A percentile compares a stretch with the other conserved stretches of the same genome.
Evolutionary conservation across 2,888 invertebrate genomes (phyloP).

Genomic region (Congeria kusceri): DNA sequence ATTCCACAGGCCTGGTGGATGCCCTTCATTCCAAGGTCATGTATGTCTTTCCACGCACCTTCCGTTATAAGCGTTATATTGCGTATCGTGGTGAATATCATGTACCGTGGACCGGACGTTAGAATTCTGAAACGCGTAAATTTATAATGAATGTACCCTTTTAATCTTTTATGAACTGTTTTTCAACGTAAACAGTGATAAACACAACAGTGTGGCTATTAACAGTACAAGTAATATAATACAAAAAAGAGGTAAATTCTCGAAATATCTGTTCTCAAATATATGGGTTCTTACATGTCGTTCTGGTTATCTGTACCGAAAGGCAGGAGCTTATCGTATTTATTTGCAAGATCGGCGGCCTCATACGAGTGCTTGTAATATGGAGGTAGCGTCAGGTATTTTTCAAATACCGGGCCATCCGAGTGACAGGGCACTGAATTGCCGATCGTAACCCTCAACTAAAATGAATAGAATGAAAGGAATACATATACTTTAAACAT

Average conservation of each 20-base stretch:
- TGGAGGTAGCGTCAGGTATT: constrained; percentile 26
- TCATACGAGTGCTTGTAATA: constrained; percentile 36
- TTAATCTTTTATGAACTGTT: too few relatives aligned
- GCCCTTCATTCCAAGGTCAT: constrained; percentile 41
- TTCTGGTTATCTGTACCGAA: constrained; percentile 16
- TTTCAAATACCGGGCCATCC: constrained; percentile 33
- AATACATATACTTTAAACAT: too few relatives aligned
- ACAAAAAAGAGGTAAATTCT: too few relatives aligned
- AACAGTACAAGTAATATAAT: too few relatives aligned
- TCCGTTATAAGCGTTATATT: constrained; percentile 16
- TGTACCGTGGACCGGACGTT: constrained; percentile 49
- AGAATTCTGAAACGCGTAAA: constrained; percentile 30
- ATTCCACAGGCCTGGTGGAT: constrained; percentile 55
- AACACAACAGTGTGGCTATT: too few relatives aligned
- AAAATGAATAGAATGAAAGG: too few relatives aligned
- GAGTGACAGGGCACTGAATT: constrained; percentile 11
- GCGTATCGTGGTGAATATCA: constrained; percentile 29
- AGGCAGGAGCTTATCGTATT: constrained; percentile 22
- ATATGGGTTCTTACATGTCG: constrained; percentile 26
- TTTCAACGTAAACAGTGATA: too few relatives aligned
- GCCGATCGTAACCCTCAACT: constrained; percentile 35
- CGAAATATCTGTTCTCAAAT: too few relatives aligned
- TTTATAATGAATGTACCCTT: too few relatives aligned
- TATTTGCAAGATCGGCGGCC: constrained; percentile 23
- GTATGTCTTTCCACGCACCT: constrained; percentile 35